A percentile compares a stretch with the other conserved stretches of the same genome.
phyloP scores from a whole-genome alignment of 2,888 invertebrate genomes.

The Xanthia icteritia region DNA sequence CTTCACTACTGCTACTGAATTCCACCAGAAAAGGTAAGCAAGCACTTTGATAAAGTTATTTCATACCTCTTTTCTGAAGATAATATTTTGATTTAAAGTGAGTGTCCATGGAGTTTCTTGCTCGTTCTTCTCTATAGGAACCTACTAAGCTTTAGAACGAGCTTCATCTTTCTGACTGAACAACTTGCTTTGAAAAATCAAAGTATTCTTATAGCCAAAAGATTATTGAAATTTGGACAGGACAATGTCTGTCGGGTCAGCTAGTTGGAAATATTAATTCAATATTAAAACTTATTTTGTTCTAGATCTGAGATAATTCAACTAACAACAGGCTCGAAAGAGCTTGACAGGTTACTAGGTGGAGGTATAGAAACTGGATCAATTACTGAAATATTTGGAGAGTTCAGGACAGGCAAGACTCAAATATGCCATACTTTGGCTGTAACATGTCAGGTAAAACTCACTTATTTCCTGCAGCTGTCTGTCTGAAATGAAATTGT shows the following conservation, averaged over 20 bases:
- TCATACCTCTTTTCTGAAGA: background rate
- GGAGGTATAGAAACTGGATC: conserved; percentile 99
- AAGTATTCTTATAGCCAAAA: background rate
- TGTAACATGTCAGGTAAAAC: conserved; percentile 97
- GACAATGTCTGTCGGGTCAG: background rate
- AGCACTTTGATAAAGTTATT: background rate
- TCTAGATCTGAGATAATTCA: conserved; percentile 97
- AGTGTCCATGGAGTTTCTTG: background rate
- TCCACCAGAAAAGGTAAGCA: conserved; percentile 95
- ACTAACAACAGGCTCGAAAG: conserved; percentile 98
- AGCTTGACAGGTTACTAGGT: conserved; percentile 97
- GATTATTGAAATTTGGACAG: background rate
- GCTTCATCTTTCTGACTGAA: background rate
- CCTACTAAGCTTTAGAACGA: background rate
- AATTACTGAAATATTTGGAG: conserved; percentile 99
- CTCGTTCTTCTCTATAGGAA: background rate
- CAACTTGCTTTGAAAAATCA: background rate
- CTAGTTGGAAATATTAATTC: background rate
- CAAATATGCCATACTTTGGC: conserved; percentile 99
- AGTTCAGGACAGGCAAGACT: conserved; percentile 99
- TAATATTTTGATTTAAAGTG: background rate
- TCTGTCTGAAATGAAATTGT: too few species aligned
- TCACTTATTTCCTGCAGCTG: background rate
- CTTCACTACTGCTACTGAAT: conserved; percentile 99
- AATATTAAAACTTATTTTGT: conserved; percentile 24